These are phyloP conservation scores for Parazoanthus swiftii DNA, from an alignment of 92 coral and sea anemone genomes.

Conservation along the genomic window DNA sequence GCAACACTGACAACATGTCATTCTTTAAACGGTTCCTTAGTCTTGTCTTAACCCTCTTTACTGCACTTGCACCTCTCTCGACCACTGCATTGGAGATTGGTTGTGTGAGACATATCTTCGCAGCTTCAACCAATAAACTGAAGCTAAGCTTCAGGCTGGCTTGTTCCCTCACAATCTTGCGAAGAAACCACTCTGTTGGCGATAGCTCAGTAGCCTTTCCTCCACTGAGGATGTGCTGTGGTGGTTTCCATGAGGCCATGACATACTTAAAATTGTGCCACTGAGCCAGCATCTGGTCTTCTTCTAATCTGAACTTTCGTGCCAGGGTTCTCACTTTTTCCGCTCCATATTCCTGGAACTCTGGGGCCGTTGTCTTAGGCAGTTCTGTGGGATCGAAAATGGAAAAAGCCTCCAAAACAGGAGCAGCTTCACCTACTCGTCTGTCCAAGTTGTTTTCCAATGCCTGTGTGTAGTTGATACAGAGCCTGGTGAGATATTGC, in stretches of 20 bases:
- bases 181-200: constrained; percentile 41
- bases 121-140: constrained; percentile 46
- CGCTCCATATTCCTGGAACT: constrained; percentile 48
- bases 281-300: constrained; percentile 55
- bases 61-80: constrained; percentile 53
- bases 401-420: too few species aligned
- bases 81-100: constrained; percentile 50
- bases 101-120: constrained; percentile 48
- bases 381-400: constrained; percentile 5
- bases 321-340: constrained; percentile 39
- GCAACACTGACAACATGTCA: constrained; percentile 33
- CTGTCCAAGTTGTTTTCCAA: constrained; percentile 50
- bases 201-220: constrained; percentile 40
- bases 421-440: constrained; percentile 40
- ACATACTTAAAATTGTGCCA: constrained; percentile 50
- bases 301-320: constrained; percentile 44
- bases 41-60: constrained; percentile 41
- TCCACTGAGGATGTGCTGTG: constrained; percentile 48
- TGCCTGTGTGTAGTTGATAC: constrained; percentile 45
- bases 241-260: constrained; percentile 43
- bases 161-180: not conserved
- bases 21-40: constrained; percentile 44
- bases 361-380: constrained; percentile 45
- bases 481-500: constrained; percentile 40
- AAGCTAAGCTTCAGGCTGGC: constrained; percentile 16